Evolutionary conservation across 30 jellyfish, hydroid and myxozoan species (phyloP), one percentile per base, ranked within the genome.

Genomic region (Calvadosia cruxmelitensis): DNA sequence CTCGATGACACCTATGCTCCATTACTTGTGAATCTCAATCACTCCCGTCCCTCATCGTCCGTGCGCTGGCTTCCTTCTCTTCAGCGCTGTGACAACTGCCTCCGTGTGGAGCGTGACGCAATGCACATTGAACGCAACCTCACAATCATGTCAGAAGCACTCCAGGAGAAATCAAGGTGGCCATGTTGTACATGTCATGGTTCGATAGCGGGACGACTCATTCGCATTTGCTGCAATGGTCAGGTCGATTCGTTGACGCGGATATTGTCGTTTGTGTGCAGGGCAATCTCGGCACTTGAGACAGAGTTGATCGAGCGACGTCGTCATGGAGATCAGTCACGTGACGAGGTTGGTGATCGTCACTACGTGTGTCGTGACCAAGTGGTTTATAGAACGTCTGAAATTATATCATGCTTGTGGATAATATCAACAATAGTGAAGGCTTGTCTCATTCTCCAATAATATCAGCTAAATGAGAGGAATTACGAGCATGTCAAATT

Each of bases 221-320:
- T 31, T 12, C 25, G 1, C 66, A 2, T 30, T 31, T 2, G 24
- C 15, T 3, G 10, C 1, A 12, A 3, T 12, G 2, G n/a, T 12
- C 30, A 31, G 33, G 1, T 30, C 1, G 27, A 23, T 50, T 13
- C 29, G 5, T 25, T 34, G 49, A 42, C 49, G 13, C 50, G 69
- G 10, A 42, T 12, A 34, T 73, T 36, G 34, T n/a, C 66, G 32
- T 7, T 30, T 3, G 12, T 1, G 13, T 34, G 15, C 74, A 78
- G 90, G 81, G 64, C 81, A 34, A 69, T 78, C 27, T 78, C 90
- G 1, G 69, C 90, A 7, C 28, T 78, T 76, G 90, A 78, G 50
- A 78, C 69, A 68, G 81, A 68, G 7, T 49, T 78, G 53, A 29
- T 24, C 16, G 90, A 64, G 25, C 3, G 76, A 53, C 29, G 90